A percentile compares a stretch with the other conserved stretches of the same genome.
Evolutionary conservation across 2,797 vertebrate species (phyloP).

Genomic region (Enteromius radiatus): DNA sequence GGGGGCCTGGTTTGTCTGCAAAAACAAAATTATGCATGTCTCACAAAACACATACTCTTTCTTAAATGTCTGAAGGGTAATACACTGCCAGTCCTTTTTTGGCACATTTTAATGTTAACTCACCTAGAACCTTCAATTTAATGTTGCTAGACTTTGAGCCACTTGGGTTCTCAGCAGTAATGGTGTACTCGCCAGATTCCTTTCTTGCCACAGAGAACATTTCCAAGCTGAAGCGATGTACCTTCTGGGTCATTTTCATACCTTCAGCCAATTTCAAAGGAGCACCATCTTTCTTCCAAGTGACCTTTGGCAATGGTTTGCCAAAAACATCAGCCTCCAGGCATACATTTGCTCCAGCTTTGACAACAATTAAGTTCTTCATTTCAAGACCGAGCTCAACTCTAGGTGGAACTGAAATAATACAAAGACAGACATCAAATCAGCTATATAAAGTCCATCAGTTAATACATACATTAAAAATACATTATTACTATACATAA

Average conservation of each 20-base stretch:
- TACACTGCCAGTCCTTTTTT: neutral
- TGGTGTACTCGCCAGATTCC: slow-evolving; percentile 95
- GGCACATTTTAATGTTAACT: slow-evolving; percentile 51
- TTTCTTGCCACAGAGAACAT: slow-evolving; percentile 92
- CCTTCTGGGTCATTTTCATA: slow-evolving; percentile 88
- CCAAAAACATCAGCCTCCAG: slow-evolving; percentile 94
- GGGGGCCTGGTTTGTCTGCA: slow-evolving; percentile 96
- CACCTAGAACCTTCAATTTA: slow-evolving; percentile 87
- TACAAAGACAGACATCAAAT: slow-evolving; percentile 43
- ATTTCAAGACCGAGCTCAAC: slow-evolving; percentile 92
- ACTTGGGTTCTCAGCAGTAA: slow-evolving; percentile 91
- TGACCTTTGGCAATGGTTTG: slow-evolving; percentile 91
- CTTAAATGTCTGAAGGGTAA: neutral
- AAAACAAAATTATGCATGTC: slow-evolving; percentile 46
- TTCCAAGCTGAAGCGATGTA: slow-evolving; percentile 89
- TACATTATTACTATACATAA: neutral
- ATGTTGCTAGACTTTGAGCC: slow-evolving; percentile 92
- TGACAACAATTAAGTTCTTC: slow-evolving; percentile 92
- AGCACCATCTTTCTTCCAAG: slow-evolving; percentile 89
- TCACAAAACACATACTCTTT: slow-evolving; percentile 10
- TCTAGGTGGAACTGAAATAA: slow-evolving; percentile 89
- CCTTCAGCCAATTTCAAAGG: slow-evolving; percentile 86
- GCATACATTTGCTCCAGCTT: slow-evolving; percentile 91
- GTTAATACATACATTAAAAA: neutral
- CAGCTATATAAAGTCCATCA: slow-evolving; percentile 13